Base-by-base conservation (phyloP, 2,797 vertebrate genomes). In the Rhinella marina region DNA sequence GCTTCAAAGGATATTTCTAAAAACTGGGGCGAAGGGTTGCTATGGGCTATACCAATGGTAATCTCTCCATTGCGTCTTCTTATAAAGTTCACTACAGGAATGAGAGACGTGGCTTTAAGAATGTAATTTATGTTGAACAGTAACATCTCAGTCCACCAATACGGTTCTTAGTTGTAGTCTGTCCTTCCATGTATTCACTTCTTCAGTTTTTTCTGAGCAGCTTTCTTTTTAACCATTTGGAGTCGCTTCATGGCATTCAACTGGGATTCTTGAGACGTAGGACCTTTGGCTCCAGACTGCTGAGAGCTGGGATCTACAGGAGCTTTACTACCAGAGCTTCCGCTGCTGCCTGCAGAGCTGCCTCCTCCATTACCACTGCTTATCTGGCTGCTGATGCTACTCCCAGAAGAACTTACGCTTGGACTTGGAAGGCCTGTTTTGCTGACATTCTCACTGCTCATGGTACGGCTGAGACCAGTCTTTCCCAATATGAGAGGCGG, bases 161-260 rank as follows among this genome's bases (percentile, higher is more conserved):
- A 62, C 61, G n/a, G 4, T 68, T 66, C 13, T 17, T n/a, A 1
- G 25, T 4, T 10, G 21, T 50, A 29, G 19, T n/a, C 11, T 29
- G 19, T 52, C 75, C 11, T 48, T 41, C 50, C 17, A 73, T 17
- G 54, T 21, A 7, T 11, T 76, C 59, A 78, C 75, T 99, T 99
- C 92, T 99, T 99, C 72, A 98, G 94, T 86, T 99, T 99, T 94
- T 98, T 99, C 85, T 99, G 98, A 4, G 98, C 98, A 0, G 98
- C 98, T 93, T 99, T 99, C 95, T 99, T 99, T 93, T 99, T 99
- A 82, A 99, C 97, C 95, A 97, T 96, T 19, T 99, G 98, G 7
- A 99, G 93, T 56, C 98, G 95, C 87, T 98, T 99, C 98, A 99
- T 97, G 86, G 98, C 98, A 9, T 97, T 98, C 50, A 99, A 96